These are phyloP conservation scores for Ochropleura leucogaster DNA, from an alignment of 2,888 invertebrate genomes.

Conservation along the genomic window DNA sequence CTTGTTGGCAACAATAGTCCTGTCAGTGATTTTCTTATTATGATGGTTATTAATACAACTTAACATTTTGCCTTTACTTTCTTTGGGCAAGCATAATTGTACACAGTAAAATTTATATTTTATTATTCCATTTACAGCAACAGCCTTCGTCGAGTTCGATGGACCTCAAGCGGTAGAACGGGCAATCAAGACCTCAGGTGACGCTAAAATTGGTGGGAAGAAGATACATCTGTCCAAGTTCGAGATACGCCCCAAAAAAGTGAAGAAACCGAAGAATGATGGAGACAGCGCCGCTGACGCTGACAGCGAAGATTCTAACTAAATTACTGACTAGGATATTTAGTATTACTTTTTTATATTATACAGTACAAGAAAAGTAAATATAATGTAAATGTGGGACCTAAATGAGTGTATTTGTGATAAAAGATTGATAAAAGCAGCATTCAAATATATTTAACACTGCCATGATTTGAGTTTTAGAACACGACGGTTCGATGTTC, in stretches of 20 bases:
- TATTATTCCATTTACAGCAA: constrained; percentile 71
- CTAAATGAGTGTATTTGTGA: constrained; percentile 6
- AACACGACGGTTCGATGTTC: not conserved
- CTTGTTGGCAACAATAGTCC: no score
- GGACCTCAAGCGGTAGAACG: constrained; percentile 78
- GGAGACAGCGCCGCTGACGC: constrained; percentile 68
- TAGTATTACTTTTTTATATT: constrained; percentile 2
- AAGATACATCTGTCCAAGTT: constrained; percentile 78
- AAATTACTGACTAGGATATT: constrained; percentile 49
- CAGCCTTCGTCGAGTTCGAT: constrained; percentile 83
- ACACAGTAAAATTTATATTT: not conserved
- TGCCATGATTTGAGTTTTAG: constrained; percentile 28
- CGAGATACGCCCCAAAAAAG: constrained; percentile 67
- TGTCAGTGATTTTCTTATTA: not conserved
- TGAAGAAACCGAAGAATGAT: constrained; percentile 47
- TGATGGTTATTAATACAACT: not conserved
- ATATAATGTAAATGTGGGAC: not conserved
- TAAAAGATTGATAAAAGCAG: constrained; percentile 12
- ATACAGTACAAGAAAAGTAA: constrained; percentile 12
- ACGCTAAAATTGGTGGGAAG: constrained; percentile 77
- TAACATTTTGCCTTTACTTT: not conserved
- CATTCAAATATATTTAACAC: constrained; percentile 38
- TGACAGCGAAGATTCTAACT: constrained; percentile 73
- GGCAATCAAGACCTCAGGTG: constrained; percentile 74
- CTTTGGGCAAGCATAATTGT: not conserved